Evolutionary conservation across 1,140 invertebrate genomes (phyloP).

Genomic region (Zophobas morio): DNA sequence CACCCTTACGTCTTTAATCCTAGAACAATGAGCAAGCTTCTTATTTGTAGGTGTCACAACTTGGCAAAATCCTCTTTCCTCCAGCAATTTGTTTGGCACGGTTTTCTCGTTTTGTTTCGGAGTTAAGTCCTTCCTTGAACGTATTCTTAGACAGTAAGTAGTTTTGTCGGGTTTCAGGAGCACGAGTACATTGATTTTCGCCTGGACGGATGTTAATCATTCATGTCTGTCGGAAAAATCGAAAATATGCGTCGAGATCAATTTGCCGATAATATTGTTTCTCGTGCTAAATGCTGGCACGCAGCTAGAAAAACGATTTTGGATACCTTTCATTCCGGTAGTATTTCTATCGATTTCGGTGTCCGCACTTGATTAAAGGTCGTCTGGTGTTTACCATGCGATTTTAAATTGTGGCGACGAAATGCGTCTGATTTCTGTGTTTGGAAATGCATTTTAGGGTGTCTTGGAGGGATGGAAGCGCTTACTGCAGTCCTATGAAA

Average conservation of each 20-base stretch:
- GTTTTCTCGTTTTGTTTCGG: too few relatives aligned
- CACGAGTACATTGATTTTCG: neutral
- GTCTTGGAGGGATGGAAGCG: too few relatives aligned
- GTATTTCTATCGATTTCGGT: neutral
- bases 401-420: neutral
- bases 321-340: slow-evolving; percentile 1
- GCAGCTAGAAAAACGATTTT: neutral
- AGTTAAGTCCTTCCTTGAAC: too few relatives aligned
- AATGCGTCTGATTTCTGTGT: too few relatives aligned
- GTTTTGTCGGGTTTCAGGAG: too few relatives aligned
- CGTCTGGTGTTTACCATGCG: neutral
- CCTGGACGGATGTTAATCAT: neutral
- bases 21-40: too few relatives aligned
- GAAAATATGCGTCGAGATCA: slow-evolving; percentile 2
- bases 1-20: too few relatives aligned
- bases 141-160: too few relatives aligned
- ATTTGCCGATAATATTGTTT: slow-evolving; percentile 26
- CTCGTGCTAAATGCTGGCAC: slow-evolving; percentile 13
- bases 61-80: too few relatives aligned
- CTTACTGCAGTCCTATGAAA: too few relatives aligned
- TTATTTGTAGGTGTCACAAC: too few relatives aligned
- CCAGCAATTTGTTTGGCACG: too few relatives aligned
- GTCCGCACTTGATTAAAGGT: neutral
- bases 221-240: neutral
- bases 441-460: neutral